Percentiles rank a stretch among this genome's conserved stretches.
phyloP scores from a whole-genome alignment of 1,140 invertebrate genomes.

The Drosophila punjabiensis region DNA sequence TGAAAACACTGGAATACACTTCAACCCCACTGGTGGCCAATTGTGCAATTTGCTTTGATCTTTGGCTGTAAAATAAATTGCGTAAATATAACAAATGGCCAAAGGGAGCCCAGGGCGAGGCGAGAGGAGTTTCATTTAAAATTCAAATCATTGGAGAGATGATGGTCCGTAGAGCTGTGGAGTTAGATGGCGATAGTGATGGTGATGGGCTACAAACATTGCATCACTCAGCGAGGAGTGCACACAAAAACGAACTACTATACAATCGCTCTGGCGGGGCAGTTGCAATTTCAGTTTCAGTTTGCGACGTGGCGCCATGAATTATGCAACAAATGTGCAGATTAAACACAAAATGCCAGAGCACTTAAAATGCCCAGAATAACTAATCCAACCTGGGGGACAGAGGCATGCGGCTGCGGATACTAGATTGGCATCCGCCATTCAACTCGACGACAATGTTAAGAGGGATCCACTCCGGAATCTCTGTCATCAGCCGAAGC shows the following conservation, averaged over 20 bases:
- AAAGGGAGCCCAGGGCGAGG: conserved; percentile 15
- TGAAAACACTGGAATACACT: conserved; percentile 33
- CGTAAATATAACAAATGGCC: conserved; percentile 70
- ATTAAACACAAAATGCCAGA: conserved; percentile 81
- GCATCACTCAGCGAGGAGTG: conserved; percentile 48
- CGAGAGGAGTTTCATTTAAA: conserved; percentile 52
- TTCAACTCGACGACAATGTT: conserved; percentile 28
- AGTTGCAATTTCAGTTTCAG: conserved; percentile 49
- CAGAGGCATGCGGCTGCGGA: not conserved
- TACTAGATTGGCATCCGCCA: conserved; percentile 33
- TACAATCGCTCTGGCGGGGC: conserved; percentile 11
- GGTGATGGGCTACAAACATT: conserved; percentile 12
- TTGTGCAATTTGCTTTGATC: conserved; percentile 76
- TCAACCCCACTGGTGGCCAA: conserved; percentile 44
- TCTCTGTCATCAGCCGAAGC: conserved; percentile 36
- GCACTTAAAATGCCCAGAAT: conserved; percentile 75
- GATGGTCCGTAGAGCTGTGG: conserved; percentile 2
- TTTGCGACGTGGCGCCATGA: conserved; percentile 62
- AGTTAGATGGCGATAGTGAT: not conserved
- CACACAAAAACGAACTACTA: conserved; percentile 46
- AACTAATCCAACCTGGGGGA: conserved; percentile 50
- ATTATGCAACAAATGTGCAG: conserved; percentile 81
- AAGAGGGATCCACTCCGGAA: conserved; percentile 4
- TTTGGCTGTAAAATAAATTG: conserved; percentile 76
- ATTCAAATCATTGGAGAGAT: conserved; percentile 64